Conservation (phyloP, 2,888 invertebrate genomes). For the Campoplex nolae region DNA sequence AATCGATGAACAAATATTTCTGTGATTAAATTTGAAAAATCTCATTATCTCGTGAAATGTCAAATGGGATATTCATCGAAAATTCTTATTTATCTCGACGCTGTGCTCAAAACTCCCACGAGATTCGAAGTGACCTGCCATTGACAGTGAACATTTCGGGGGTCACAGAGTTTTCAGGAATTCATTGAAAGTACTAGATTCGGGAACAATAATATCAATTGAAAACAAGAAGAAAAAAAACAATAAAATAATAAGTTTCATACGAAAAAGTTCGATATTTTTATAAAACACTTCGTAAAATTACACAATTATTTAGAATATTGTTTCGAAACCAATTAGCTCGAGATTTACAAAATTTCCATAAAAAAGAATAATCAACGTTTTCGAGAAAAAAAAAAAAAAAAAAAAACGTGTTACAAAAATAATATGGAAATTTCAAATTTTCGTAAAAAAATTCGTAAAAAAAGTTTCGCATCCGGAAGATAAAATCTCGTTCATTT, state of each 20-base stretch:
- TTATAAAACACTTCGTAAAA: neutral
- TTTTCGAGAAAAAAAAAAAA: too few relatives aligned
- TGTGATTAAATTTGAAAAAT: neutral
- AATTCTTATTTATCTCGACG: neutral
- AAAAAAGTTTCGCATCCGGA: neutral
- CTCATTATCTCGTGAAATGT: neutral
- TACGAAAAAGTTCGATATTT: neutral
- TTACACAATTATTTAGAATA: neutral
- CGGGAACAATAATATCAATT: neutral
- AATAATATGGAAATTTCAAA: neutral
- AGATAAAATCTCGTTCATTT: neutral
- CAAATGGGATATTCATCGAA: neutral
- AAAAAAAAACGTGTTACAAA: neutral
- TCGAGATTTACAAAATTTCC: neutral
- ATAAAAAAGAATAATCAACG: too few relatives aligned
- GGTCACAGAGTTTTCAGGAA: neutral
- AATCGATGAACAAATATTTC: neutral
- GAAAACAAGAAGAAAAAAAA: neutral
- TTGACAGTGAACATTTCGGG: slow-evolving; percentile 19
- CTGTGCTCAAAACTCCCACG: neutral
- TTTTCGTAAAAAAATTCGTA: neutral
- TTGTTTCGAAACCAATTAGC: neutral
- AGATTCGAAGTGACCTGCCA: slow-evolving; percentile 22
- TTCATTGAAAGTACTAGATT: neutral
- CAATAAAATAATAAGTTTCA: neutral